phyloP scores from a whole-genome alignment of 2,797 vertebrate genomes.

The Premnoplex brunnescens region DNA sequence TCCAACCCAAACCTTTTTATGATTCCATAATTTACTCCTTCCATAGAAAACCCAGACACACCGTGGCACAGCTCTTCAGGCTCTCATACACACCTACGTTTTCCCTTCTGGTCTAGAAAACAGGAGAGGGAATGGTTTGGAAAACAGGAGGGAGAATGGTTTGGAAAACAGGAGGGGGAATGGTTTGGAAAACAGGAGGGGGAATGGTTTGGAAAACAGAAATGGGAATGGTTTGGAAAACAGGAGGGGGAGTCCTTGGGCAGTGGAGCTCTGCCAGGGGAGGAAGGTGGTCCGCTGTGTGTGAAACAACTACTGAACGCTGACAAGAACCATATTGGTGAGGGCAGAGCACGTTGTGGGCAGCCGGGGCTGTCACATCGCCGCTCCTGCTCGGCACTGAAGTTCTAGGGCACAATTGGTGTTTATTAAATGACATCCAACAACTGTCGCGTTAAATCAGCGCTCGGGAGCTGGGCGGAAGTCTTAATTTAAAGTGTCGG shows the following conservation, averaged over 20 bases:
- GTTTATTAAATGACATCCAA: slow-evolving; percentile 67
- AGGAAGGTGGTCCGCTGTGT: neutral
- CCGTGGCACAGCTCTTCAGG: neutral
- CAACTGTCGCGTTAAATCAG: slow-evolving; percentile 72
- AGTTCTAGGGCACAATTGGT: neutral
- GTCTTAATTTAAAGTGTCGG: slow-evolving; percentile 67
- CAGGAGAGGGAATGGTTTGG: neutral
- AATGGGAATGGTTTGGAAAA: too few species aligned
- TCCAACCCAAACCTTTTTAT: neutral
- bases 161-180: too few species aligned
- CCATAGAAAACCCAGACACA: neutral
- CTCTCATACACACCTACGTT: rapidly evolving
- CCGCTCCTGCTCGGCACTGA: neutral
- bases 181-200: too few species aligned
- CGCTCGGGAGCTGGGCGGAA: slow-evolving; percentile 50
- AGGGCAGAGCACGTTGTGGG: neutral
- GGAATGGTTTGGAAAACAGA: too few species aligned
- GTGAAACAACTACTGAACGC: neutral
- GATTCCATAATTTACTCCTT: neutral
- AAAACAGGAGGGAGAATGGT: too few species aligned
- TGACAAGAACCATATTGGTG: neutral
- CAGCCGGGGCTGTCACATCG: neutral
- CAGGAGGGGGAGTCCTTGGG: too few species aligned
- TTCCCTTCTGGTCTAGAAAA: neutral
- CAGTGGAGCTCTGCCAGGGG: rapidly evolving